Conservation (phyloP, 2,888 invertebrate genomes). For the Dendrolimus houi region DNA sequence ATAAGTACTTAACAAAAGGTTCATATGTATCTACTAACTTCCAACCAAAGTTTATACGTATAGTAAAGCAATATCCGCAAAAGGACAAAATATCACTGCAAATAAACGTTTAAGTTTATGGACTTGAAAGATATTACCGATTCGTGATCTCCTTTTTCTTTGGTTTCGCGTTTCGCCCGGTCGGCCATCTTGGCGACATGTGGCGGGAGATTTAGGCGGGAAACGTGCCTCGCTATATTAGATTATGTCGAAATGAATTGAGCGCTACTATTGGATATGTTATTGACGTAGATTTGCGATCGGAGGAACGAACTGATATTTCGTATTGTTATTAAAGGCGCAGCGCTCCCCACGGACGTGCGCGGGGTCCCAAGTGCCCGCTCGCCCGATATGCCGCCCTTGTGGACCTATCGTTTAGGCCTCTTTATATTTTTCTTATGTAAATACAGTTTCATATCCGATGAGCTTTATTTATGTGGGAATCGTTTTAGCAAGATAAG, state of each 20-base stretch:
- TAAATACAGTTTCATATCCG: constrained; percentile 75
- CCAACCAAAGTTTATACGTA: constrained; percentile 6
- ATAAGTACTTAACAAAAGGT: too few species aligned
- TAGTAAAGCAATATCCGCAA: constrained; percentile 70
- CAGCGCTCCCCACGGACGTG: constrained; percentile 59
- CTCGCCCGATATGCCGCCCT: constrained; percentile 58
- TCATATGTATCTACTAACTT: background rate
- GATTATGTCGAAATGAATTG: constrained; percentile 76
- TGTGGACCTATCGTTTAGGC: constrained; percentile 72
- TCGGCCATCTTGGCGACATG: constrained; percentile 76
- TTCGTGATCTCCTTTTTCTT: constrained; percentile 76
- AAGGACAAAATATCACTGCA: constrained; percentile 75
- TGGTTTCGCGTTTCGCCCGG: constrained; percentile 65
- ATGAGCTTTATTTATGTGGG: constrained; percentile 77
- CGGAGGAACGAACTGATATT: constrained; percentile 76
- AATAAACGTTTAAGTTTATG: constrained; percentile 76
- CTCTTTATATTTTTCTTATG: constrained; percentile 76
- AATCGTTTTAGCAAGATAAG: constrained; percentile 75
- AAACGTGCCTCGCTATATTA: constrained; percentile 74
- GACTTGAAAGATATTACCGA: constrained; percentile 76
- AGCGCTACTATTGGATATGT: constrained; percentile 75
- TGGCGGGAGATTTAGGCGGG: constrained; percentile 74
- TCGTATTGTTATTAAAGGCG: constrained; percentile 75
- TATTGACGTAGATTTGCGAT: constrained; percentile 77
- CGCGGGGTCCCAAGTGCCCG: constrained; percentile 47